phyloP scores from a whole-genome alignment of 2,113 vertebrate genomes.

The Prionailurus bengalensis region DNA sequence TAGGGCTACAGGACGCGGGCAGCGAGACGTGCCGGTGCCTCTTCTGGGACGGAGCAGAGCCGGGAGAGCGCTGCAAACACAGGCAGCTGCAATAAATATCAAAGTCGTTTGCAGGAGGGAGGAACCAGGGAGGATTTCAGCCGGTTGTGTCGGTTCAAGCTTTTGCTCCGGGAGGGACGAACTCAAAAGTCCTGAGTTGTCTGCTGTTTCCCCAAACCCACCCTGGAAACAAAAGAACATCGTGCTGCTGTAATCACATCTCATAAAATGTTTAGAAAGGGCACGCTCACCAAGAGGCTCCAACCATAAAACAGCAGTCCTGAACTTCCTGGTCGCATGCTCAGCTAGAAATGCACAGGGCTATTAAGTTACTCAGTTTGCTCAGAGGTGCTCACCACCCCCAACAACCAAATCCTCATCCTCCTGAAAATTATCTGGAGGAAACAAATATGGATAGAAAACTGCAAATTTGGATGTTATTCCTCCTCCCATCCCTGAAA shows the following conservation, averaged over 20 bases:
- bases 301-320: neutral
- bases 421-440: neutral
- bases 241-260: neutral
- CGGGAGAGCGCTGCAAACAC: constrained; percentile 52
- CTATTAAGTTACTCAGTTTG: neutral
- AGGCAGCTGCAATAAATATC: constrained; percentile 76
- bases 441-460: neutral
- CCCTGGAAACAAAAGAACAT: constrained; percentile 58
- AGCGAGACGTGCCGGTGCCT: constrained; percentile 71
- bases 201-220: constrained; percentile 15
- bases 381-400: neutral
- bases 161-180: neutral
- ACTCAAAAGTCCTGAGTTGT: constrained; percentile 4
- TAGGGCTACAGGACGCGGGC: constrained; percentile 73
- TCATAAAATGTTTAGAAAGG: neutral
- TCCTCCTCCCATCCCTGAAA: neutral
- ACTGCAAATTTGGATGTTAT: neutral
- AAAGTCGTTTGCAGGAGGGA: constrained; percentile 61
- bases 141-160: neutral
- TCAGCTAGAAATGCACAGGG: neutral
- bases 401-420: neutral
- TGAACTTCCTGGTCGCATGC: neutral
- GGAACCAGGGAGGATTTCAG: neutral
- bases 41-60: constrained; percentile 70
- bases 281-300: neutral